These are phyloP conservation scores for Acanthaster planci DNA, from an alignment of 35 echinoderm and acorn worm species.

Conservation along the genomic window DNA sequence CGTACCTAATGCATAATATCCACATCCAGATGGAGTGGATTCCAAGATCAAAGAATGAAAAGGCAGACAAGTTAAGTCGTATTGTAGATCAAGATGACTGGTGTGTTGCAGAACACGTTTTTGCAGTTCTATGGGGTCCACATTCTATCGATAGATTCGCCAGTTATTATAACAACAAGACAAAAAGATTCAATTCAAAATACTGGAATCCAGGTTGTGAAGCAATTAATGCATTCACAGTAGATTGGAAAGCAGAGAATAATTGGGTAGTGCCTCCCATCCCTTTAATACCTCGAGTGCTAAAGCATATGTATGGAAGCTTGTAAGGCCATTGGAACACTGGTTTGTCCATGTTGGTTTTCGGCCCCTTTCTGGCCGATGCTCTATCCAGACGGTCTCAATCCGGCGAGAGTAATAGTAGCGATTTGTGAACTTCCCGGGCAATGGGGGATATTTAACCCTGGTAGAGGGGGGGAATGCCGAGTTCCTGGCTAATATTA, in stretches of 20 bases:
- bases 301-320: background rate
- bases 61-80: slow-evolving; percentile 1
- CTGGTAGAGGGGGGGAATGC: background rate
- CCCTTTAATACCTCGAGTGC: background rate
- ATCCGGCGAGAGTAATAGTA: slow-evolving; percentile 5
- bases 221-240: slow-evolving; percentile 11
- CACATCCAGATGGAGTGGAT: slow-evolving; percentile 13
- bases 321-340: too few relatives aligned
- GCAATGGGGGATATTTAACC: background rate
- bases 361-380: slow-evolving; percentile 9
- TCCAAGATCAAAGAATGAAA: background rate
- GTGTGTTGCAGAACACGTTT: background rate
- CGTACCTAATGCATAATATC: background rate
- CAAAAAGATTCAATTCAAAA: too few relatives aligned
- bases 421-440: background rate
- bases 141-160: slow-evolving; percentile 28
- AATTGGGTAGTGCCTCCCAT: too few relatives aligned
- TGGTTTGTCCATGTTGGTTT: background rate
- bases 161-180: too few relatives aligned
- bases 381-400: slow-evolving; percentile 19
- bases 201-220: too few relatives aligned
- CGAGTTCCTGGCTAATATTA: slow-evolving; percentile 17
- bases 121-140: background rate
- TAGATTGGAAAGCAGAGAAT: background rate
- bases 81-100: background rate